A percentile compares a stretch with the other conserved stretches of the same genome.
These are phyloP conservation scores for Nipponacmea schrenckii DNA, from an alignment of 2,888 invertebrate genomes.

Conservation along the genomic window DNA sequence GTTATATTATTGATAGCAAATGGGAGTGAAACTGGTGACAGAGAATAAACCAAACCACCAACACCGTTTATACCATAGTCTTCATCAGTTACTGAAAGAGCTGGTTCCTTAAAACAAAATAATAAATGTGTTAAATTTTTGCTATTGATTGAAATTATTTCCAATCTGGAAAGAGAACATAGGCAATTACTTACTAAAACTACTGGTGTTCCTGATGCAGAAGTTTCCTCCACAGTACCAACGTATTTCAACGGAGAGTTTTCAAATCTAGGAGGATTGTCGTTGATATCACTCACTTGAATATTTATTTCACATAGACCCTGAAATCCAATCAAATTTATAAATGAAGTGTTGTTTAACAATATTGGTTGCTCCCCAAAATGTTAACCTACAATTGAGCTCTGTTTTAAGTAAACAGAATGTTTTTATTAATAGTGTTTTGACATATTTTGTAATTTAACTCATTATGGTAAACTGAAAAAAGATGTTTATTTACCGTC, in stretches of 20 bases:
- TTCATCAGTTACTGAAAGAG: conserved; percentile 22
- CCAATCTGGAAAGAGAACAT: too few species aligned
- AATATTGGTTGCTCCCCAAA: too few species aligned
- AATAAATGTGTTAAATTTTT: background rate
- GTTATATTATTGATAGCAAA: conserved; percentile 21
- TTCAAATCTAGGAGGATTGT: conserved; percentile 39
- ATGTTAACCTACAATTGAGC: too few species aligned
- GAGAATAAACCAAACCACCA: conserved; percentile 19
- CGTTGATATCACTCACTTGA: conserved; percentile 38
- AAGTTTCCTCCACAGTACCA: conserved; percentile 33
- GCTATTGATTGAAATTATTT: too few species aligned
- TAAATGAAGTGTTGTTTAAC: too few species aligned
- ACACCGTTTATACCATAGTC: conserved; percentile 25
- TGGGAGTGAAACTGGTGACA: conserved; percentile 10
- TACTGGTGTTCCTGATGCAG: conserved; percentile 26
- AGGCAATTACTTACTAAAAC: conserved; percentile 26
- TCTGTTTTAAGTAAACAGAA: background rate
- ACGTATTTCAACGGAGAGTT: conserved; percentile 13
- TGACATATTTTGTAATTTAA: too few species aligned
- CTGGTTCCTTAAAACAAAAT: background rate
- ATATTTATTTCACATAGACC: conserved; percentile 31
- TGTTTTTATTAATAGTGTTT: background rate
- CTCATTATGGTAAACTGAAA: too few species aligned
- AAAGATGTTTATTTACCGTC: background rate
- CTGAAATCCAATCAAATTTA: conserved; percentile 16